These are phyloP conservation scores for Anoplophora glabripennis DNA, from an alignment of 1,140 invertebrate species.

Conservation along the genomic window DNA sequence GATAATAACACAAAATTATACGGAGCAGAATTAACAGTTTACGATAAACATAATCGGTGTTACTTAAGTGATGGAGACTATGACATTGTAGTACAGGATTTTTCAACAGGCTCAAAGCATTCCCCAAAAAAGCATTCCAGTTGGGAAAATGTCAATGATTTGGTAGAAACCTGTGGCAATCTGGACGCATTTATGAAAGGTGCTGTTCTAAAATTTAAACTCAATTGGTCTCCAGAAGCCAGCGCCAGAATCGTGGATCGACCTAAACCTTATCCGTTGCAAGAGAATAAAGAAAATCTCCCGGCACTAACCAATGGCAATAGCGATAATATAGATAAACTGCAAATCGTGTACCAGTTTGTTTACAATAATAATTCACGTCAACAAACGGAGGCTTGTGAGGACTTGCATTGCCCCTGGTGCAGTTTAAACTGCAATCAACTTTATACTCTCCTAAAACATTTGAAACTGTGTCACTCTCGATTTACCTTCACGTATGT, in stretches of 20 bases:
- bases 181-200: constrained; percentile 71
- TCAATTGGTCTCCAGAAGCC: constrained; percentile 77
- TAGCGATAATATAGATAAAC: constrained; percentile 45
- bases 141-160: constrained; percentile 80
- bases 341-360: constrained; percentile 92
- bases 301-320: constrained; percentile 45
- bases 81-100: constrained; percentile 77
- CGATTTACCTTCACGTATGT: constrained; percentile 91
- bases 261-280: constrained; percentile 55
- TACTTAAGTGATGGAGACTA: constrained; percentile 86
- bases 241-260: constrained; percentile 68
- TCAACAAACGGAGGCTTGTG: constrained; percentile 91
- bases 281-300: constrained; percentile 62
- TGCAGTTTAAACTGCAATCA: constrained; percentile 86
- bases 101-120: constrained; percentile 56
- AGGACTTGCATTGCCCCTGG: constrained; percentile 93
- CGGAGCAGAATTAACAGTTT: constrained; percentile 83
- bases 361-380: constrained; percentile 92
- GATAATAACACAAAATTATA: constrained; percentile 60
- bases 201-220: constrained; percentile 78
- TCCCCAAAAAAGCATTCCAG: constrained; percentile 66
- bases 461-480: constrained; percentile 89
- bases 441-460: constrained; percentile 87
- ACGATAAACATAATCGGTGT: constrained; percentile 86
- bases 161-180: constrained; percentile 55